Evolutionary conservation across 2,113 vertebrate genomes (phyloP), one percentile per base, ranked within the genome.

Genomic region (Clupea harengus): DNA sequence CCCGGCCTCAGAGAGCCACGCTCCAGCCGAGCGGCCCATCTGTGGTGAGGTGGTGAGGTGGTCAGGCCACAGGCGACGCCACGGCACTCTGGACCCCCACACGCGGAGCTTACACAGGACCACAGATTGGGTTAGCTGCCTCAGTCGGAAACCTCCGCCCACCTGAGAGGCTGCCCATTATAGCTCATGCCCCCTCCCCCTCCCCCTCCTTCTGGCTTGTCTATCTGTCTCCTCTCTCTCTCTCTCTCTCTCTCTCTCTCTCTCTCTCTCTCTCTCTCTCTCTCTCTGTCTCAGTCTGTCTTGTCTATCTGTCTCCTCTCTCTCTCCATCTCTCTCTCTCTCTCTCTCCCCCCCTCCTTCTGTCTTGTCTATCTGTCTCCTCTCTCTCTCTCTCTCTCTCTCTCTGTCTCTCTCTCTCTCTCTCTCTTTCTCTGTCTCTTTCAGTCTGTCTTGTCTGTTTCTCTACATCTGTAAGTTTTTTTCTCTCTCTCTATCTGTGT

Each of bases 91-190:
- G 17, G 72, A 9, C 13, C 32, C 87, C 25, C 18, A 25, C 45
- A 22, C 17, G 50, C 45, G 32, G 0, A 47, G 18, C 87, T 81
- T 60, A 25, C 57, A 49, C 28, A 45, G 10, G 50, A 54, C 50
- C 39, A 45, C 3, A 83, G 78, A 87, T 87, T 39, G 25, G 84
- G 82, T 87, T 87, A 81, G 86, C 18, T 45, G 81, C 44, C 54
- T 28, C 44, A 57, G 47, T 60, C 54, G 78, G 81, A 67, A 84
- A 54, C 28, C 81, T 11, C 13, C 75, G 84, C 6, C 6, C 18
- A 32, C 20, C n/a, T 32, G 64, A 64, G 57, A 64, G 54, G 28
- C 81, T 18, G 64, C 45, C 9, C 22, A 57, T 75, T 11, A 54
- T 45, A n/a, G 15, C 81, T 15, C 84, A 39, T 81, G 47, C 52